Evolutionary conservation across 1,140 invertebrate genomes (phyloP).

Genomic region (Nilaparvata lugens): DNA sequence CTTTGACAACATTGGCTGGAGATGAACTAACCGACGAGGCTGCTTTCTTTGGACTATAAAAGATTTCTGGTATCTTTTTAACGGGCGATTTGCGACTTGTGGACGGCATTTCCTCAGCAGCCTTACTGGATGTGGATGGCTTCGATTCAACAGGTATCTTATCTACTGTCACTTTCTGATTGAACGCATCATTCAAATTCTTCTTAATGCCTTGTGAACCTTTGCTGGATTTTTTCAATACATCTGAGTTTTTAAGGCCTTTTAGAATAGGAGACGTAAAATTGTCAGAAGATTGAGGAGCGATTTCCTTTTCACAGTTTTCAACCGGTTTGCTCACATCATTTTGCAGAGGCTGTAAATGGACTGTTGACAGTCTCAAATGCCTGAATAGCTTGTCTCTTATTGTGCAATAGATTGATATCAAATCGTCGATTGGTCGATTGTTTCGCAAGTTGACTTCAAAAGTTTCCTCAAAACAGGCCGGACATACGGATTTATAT

Average conservation of each 20-base stretch:
- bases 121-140: neutral
- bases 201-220: neutral
- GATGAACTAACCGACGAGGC: constrained; percentile 17
- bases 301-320: neutral
- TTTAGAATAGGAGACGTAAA: neutral
- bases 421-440: constrained; percentile 37
- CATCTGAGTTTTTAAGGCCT: neutral
- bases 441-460: constrained; percentile 43
- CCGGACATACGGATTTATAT: constrained; percentile 44
- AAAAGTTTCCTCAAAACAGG: constrained; percentile 40
- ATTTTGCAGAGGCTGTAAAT: neutral
- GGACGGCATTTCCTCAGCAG: neutral
- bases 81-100: neutral
- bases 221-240: neutral
- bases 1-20: constrained; percentile 22
- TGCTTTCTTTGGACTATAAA: constrained; percentile 33
- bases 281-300: neutral
- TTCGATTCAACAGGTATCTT: neutral
- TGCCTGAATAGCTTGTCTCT: constrained; percentile 32
- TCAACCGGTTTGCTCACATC: no score
- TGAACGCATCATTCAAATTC: neutral
- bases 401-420: constrained; percentile 23
- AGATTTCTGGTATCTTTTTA: constrained; percentile 19
- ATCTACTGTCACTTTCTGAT: neutral
- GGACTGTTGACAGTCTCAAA: constrained; percentile 16